phyloP scores from a whole-genome alignment of 23 tunicate species.

The Styela plicata region DNA sequence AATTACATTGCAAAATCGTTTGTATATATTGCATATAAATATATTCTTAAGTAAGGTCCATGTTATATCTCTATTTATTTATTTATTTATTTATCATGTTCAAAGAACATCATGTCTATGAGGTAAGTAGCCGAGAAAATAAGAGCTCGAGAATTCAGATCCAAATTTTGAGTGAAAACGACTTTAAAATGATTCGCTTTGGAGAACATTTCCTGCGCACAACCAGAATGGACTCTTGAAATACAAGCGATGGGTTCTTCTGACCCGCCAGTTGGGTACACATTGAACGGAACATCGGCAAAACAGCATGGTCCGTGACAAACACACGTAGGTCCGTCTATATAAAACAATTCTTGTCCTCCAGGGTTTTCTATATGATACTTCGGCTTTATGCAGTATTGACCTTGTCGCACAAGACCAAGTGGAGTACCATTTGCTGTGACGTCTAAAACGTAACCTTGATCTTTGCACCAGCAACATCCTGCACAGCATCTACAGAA shows the following conservation, averaged over 20 bases:
- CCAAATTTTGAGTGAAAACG: constrained; percentile 8
- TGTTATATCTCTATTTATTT: no score
- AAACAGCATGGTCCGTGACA: constrained; percentile 22
- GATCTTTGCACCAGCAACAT: neutral
- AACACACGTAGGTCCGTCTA: constrained; percentile 19
- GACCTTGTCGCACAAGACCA: constrained; percentile 17
- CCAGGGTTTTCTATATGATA: neutral
- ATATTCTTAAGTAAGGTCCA: no score
- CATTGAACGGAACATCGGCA: constrained; percentile 18
- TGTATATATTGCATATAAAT: no score
- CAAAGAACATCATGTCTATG: constrained; percentile 34
- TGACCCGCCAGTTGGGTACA: neutral
- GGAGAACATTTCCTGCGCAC: constrained; percentile 10
- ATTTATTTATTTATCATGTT: constrained; percentile 27
- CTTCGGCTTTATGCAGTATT: constrained; percentile 3
- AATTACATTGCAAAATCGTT: no score
- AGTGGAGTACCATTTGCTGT: neutral
- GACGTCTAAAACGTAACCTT: neutral
- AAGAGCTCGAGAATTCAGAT: constrained; percentile 5
- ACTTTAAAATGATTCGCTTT: constrained; percentile 24
- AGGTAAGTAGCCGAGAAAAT: constrained; percentile 9
- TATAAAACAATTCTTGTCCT: constrained; percentile 13
- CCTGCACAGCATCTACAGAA: constrained; percentile 2
- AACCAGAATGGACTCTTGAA: constrained; percentile 13
- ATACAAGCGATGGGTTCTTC: neutral